Percentiles rank a stretch among this genome's conserved stretches.
Evolutionary conservation across 2,113 vertebrate species (phyloP).

Genomic region (Oxygymnocypris stewartii): DNA sequence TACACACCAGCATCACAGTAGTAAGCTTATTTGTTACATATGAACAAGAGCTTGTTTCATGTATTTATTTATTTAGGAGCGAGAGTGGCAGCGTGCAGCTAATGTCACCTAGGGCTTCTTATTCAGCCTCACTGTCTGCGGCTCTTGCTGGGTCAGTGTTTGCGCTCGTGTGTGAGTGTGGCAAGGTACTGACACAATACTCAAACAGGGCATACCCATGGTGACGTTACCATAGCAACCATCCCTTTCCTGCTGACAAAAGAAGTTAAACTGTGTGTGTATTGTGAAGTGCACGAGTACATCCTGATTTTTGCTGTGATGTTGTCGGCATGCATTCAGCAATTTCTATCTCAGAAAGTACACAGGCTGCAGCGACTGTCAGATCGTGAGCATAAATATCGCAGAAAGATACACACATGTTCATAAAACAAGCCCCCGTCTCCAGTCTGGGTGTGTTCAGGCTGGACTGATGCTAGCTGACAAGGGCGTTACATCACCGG

Average conservation of each 20-base stretch:
- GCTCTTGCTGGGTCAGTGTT: slow-evolving; percentile 25
- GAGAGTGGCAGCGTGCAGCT: neutral
- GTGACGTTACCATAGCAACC: slow-evolving; percentile 59
- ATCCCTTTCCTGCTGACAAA: slow-evolving; percentile 53
- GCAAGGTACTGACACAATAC: slow-evolving; percentile 50
- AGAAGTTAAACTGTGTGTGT: slow-evolving; percentile 56
- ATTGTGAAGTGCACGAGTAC: slow-evolving; percentile 54
- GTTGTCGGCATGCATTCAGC: slow-evolving; percentile 74
- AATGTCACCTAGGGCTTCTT: slow-evolving; percentile 28
- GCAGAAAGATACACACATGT: neutral
- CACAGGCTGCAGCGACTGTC: slow-evolving; percentile 61
- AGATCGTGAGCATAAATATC: slow-evolving; percentile 41
- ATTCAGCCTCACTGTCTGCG: neutral
- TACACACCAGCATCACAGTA: neutral
- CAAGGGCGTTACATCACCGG: slow-evolving; percentile 24
- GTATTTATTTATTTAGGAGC: neutral
- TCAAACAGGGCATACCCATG: slow-evolving; percentile 55
- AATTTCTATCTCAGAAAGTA: slow-evolving; percentile 71
- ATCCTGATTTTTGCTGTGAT: slow-evolving; percentile 55
- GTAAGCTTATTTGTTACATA: slow-evolving; percentile 7
- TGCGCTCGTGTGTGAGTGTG: slow-evolving; percentile 14
- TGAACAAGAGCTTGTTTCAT: slow-evolving; percentile 20
- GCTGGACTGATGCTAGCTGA: slow-evolving; percentile 45
- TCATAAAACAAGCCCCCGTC: slow-evolving; percentile 39
- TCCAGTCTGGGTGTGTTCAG: slow-evolving; percentile 20